Evolutionary conservation across 1,140 invertebrate genomes (phyloP).

Genomic region (Drosophila leontia): DNA sequence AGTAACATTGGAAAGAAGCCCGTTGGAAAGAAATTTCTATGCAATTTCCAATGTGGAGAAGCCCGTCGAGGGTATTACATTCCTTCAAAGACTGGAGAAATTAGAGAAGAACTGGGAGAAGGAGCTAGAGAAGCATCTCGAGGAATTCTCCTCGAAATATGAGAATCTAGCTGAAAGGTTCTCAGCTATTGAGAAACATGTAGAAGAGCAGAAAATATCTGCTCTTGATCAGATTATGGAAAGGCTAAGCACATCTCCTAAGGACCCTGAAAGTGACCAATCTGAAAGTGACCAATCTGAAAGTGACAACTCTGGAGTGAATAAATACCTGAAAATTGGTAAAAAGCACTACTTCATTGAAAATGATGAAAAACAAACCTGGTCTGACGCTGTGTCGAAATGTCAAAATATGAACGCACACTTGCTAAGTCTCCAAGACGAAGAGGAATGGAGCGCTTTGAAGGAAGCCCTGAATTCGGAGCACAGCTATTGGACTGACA

Average conservation of each 20-base stretch:
- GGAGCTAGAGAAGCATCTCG: no score
- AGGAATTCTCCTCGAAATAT: no score
- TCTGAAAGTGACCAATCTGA: not conserved
- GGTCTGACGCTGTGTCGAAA: rapidly evolving
- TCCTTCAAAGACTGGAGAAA: no score
- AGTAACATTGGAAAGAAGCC: no score
- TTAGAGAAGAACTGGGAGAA: no score
- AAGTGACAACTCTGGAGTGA: not conserved
- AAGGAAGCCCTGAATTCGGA: rapidly evolving
- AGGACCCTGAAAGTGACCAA: not conserved
- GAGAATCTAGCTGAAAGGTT: no score
- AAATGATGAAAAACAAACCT: not conserved
- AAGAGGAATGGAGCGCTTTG: not conserved
- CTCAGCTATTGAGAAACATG: no score
- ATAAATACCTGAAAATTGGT: not conserved
- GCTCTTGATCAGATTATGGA: not conserved
- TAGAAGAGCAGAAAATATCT: not conserved
- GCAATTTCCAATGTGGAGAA: no score
- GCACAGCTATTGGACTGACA: conserved; percentile 4
- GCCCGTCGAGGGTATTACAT: no score
- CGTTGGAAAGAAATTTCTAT: no score
- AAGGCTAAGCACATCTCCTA: no score
- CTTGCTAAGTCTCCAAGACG: not conserved
- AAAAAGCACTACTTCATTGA: not conserved
- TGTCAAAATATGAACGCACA: not conserved